Conservation (phyloP, 2,113 vertebrate species). For the Eclectus roratus region DNA sequence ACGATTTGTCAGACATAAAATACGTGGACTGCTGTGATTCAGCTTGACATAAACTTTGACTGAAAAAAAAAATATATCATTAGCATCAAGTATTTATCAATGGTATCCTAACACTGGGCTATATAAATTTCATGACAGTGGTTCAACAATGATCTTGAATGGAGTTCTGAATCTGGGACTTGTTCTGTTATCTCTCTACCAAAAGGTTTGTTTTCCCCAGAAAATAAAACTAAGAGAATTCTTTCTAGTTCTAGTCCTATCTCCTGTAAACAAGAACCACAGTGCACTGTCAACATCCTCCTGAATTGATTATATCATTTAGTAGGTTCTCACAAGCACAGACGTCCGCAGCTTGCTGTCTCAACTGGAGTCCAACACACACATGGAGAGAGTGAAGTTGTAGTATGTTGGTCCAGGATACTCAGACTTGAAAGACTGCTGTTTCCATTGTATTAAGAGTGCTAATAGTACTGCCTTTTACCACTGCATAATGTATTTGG, state of each 20-base stretch:
- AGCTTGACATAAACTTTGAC: slow-evolving; percentile 70
- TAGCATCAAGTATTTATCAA: neutral
- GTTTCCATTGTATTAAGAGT: neutral
- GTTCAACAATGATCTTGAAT: neutral
- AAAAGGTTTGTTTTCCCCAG: neutral
- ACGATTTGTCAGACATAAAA: slow-evolving; percentile 58
- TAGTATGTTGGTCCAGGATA: neutral
- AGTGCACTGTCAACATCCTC: neutral
- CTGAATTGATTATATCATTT: neutral
- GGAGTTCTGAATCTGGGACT: neutral
- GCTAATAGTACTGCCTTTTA: neutral
- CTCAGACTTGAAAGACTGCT: neutral
- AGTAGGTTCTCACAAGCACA: neutral
- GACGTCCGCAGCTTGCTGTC: neutral
- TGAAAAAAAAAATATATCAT: slow-evolving; percentile 46
- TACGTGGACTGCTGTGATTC: slow-evolving; percentile 58
- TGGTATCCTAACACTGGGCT: neutral
- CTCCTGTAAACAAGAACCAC: neutral
- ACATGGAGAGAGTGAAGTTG: neutral
- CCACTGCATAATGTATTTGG: neutral
- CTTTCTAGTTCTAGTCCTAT: neutral
- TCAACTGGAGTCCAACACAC: neutral
- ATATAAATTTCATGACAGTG: neutral
- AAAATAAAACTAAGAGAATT: neutral
- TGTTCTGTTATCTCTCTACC: neutral